Conservation (phyloP, 2,113 vertebrate genomes). For the Echinops telfairi region DNA sequence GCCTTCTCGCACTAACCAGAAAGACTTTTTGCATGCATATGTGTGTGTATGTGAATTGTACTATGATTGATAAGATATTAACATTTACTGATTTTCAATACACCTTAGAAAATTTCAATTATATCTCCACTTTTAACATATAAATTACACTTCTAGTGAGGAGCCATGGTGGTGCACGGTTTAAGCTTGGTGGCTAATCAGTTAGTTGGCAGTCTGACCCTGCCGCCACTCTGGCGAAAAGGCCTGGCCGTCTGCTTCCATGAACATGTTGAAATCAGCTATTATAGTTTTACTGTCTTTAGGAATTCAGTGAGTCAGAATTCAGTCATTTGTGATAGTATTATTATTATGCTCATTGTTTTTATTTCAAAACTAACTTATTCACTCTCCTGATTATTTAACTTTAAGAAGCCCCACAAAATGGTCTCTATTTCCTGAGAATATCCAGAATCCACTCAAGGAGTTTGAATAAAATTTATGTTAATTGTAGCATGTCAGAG, state of each 20-base stretch:
- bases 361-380: conserved; percentile 34
- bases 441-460: not conserved
- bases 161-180: not conserved
- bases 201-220: not conserved
- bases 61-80: conserved; percentile 4
- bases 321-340: not conserved
- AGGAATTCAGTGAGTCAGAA: not conserved
- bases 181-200: not conserved
- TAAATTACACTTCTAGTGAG: not conserved
- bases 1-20: not conserved
- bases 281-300: not conserved
- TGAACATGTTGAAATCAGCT: too few species aligned
- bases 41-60: not conserved
- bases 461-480: not conserved
- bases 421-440: not conserved
- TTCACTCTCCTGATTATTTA: not conserved
- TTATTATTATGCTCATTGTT: not conserved
- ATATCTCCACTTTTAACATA: not conserved
- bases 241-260: too few species aligned
- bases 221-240: too few species aligned
- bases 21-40: not conserved
- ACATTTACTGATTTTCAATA: not conserved
- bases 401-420: not conserved
- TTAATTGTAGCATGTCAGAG: not conserved
- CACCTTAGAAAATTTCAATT: conserved; percentile 6